phyloP scores from a whole-genome alignment of 2,113 vertebrate species.

The Tursiops truncatus region DNA sequence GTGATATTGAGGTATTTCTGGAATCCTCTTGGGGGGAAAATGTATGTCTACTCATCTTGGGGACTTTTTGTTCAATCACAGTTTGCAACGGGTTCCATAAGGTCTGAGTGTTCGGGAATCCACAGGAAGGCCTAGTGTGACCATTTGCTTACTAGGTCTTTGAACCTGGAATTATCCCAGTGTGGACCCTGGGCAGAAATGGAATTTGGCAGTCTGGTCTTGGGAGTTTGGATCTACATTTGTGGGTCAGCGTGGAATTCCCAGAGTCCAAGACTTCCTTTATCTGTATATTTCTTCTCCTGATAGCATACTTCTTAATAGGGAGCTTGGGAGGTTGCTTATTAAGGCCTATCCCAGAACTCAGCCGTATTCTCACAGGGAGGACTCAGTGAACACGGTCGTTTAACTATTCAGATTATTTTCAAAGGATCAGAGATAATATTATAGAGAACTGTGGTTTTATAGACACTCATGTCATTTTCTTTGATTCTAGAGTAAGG shows the following conservation, averaged over 20 bases:
- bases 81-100: constrained; percentile 4
- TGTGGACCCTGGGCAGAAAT: not conserved
- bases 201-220: not conserved
- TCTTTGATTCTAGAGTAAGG: constrained; percentile 41
- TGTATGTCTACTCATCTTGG: not conserved
- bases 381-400: not conserved
- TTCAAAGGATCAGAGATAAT: not conserved
- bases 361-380: not conserved
- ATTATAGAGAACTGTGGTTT: constrained; percentile 28
- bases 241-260: not conserved
- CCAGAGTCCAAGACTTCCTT: not conserved
- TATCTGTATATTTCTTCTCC: not conserved
- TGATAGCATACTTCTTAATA: constrained; percentile 13
- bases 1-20: not conserved
- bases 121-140: not conserved
- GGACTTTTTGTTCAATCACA: not conserved
- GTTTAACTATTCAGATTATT: constrained; percentile 2
- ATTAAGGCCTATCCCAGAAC: not conserved
- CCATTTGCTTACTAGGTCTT: not conserved
- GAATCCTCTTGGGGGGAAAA: not conserved
- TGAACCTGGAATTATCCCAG: not conserved
- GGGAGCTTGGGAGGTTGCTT: not conserved
- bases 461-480: constrained; percentile 4
- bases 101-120: not conserved
- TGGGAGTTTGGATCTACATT: not conserved